Percentiles rank a stretch among this genome's conserved stretches.
Conservation (phyloP, 1,140 invertebrate species). For the Caerostris extrusa region DNA sequence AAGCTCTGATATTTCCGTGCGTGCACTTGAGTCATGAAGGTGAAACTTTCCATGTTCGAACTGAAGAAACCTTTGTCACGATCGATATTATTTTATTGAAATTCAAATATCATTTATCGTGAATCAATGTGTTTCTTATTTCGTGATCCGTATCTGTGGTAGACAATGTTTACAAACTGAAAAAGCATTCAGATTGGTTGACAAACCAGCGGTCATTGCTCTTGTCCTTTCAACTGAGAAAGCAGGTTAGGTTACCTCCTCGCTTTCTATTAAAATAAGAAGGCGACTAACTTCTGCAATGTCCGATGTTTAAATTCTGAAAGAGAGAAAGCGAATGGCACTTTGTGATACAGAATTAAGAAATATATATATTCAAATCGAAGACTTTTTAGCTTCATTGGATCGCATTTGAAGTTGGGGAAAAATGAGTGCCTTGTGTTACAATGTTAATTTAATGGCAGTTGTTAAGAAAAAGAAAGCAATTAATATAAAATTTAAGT, state of each 20-base stretch:
- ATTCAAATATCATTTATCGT: background rate
- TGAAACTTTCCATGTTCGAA: background rate
- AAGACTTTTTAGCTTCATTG: too few species aligned
- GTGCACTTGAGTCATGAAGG: too few species aligned
- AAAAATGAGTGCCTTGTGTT: too few species aligned
- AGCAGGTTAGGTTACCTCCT: background rate
- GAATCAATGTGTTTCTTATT: background rate
- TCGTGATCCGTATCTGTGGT: background rate
- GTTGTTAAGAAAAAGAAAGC: too few species aligned
- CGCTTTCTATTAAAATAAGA: background rate
- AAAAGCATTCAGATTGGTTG: background rate
- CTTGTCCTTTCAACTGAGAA: background rate
- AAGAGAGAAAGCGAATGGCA: too few species aligned
- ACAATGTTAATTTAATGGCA: too few species aligned
- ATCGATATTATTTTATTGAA: background rate
- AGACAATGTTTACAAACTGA: conserved; percentile 22
- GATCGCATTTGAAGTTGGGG: too few species aligned
- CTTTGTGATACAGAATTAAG: too few species aligned
- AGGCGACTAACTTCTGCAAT: background rate
- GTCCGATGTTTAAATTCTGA: background rate
- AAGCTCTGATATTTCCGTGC: background rate
- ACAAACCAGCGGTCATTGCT: background rate
- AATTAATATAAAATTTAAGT: too few species aligned
- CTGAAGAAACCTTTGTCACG: background rate
- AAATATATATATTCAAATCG: too few species aligned